Evolutionary conservation across 1,140 invertebrate genomes (phyloP), one percentile per base, ranked within the genome.

Genomic region (Eupristina koningsbergeri): DNA sequence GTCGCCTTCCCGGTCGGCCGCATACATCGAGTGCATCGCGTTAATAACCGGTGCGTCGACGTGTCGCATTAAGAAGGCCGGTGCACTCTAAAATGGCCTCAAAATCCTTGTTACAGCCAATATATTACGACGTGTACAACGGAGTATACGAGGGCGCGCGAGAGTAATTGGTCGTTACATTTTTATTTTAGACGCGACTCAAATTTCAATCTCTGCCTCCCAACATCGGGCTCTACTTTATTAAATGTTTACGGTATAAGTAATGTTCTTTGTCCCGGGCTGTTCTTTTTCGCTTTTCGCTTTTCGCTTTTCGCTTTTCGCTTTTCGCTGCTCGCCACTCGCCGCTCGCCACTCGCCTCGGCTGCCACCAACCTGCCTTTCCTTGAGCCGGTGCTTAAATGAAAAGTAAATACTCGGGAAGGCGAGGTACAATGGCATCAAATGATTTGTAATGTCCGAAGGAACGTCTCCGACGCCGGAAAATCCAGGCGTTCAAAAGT

Each of bases 401-500:
- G 1, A 26, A 19, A 19, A 41, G 19, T 41, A 71, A 71, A 71
- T 41, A 71, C 41, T 41, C 36, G 41, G n/a, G 41, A 41, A 71
- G 15, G 1, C 17, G 9, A 26, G 11, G 11, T 9, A 67, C 63
- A 69, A 47, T 53, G 22, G 36, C 15, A 67, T 69, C 41, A 64
- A 71, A 69, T 67, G 77, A 80, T 80, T 80, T 80, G 63, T 58
- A 47, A 31, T 26, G 41, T 31, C 26, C 1, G 7, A 26, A 39
- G 50, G 29, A 67, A 34, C 3, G 47, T 53, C 34, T 36, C 61
- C 67, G 50, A 36, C 31, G 8, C 45, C 67, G 67, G 73, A 45
- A 67, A 80, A 80, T 80, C 47, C 47, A 53, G 50, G 73, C 29
- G 41, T 80, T 80, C 17, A 11, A 58, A 53, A 41, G 26, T 71